phyloP scores from a whole-genome alignment of 2,797 vertebrate species.

The Liasis olivaceus region DNA sequence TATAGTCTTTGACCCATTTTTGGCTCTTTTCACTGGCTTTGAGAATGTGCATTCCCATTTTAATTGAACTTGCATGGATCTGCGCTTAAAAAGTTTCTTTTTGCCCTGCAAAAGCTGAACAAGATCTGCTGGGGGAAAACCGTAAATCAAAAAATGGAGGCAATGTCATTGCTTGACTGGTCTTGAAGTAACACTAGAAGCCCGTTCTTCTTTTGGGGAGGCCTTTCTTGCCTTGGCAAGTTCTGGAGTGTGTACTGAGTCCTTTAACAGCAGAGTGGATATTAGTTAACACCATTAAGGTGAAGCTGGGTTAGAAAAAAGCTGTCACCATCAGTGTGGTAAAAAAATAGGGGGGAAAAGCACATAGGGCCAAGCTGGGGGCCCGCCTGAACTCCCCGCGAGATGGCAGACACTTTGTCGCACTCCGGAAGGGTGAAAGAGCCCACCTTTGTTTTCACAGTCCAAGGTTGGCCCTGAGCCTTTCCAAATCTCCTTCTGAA shows the following conservation, averaged over 20 bases:
- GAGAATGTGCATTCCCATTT: neutral
- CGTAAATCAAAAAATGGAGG: neutral
- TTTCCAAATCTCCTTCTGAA: conserved; percentile 66
- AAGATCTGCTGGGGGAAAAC: neutral
- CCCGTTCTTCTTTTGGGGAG: neutral
- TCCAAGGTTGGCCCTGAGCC: conserved; percentile 53
- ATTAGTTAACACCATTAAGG: conserved; percentile 65
- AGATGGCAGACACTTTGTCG: conserved; percentile 32
- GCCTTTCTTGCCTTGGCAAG: conserved; percentile 68
- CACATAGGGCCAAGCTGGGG: conserved; percentile 53
- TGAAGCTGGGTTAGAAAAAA: conserved; percentile 65
- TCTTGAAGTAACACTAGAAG: conserved; percentile 47
- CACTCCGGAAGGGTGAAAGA: conserved; percentile 57
- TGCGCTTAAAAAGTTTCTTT: neutral
- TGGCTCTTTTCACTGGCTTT: neutral
- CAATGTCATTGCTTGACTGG: neutral
- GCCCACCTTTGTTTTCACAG: conserved; percentile 70
- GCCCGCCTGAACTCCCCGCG: conserved; percentile 66
- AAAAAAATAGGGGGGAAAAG: conserved; percentile 65
- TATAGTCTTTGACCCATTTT: neutral
- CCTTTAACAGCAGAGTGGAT: conserved; percentile 25
- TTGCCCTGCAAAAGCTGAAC: neutral
- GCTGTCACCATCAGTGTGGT: conserved; percentile 63
- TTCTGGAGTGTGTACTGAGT: conserved; percentile 40
- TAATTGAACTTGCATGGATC: neutral